Evolutionary conservation across 2,113 vertebrate species (phyloP).

Genomic region (Scatophagus argus): DNA sequence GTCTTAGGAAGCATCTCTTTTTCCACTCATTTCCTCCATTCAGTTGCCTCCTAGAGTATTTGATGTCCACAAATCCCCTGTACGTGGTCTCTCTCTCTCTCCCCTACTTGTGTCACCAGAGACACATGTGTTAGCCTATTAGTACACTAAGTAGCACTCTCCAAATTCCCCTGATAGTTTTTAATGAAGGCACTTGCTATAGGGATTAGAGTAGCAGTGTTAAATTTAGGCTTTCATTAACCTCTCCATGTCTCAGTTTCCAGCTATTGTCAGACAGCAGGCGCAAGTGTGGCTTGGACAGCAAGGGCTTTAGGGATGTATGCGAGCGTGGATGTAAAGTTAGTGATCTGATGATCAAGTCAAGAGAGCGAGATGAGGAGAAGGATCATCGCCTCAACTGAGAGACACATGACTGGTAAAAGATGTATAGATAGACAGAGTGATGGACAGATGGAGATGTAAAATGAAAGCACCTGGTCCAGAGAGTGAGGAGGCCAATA

Average conservation of each 20-base stretch:
- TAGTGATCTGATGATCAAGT: constrained; percentile 31
- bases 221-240: constrained; percentile 74
- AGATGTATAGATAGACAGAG: constrained; percentile 48
- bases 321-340: constrained; percentile 39
- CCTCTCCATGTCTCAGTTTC: constrained; percentile 35
- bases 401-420: constrained; percentile 50
- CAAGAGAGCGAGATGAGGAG: constrained; percentile 55
- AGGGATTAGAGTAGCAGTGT: constrained; percentile 63
- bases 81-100: constrained; percentile 24
- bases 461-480: constrained; percentile 66
- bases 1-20: constrained; percentile 52
- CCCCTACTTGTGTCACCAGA: constrained; percentile 56
- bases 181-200: constrained; percentile 61
- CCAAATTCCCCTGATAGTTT: constrained; percentile 67
- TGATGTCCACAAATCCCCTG: constrained; percentile 57
- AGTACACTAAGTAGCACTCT: constrained; percentile 59
- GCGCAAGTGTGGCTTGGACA: constrained; percentile 33
- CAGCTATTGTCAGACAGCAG: constrained; percentile 51
- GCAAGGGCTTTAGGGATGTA: constrained; percentile 13
- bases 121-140: constrained; percentile 49
- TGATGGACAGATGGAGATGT: constrained; percentile 57
- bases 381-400: constrained; percentile 57
- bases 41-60: constrained; percentile 43
- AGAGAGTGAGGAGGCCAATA: constrained; percentile 12
- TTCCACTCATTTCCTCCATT: constrained; percentile 61